phyloP scores from a whole-genome alignment of 1,140 invertebrate species.

The Leptopilina boulardi region DNA sequence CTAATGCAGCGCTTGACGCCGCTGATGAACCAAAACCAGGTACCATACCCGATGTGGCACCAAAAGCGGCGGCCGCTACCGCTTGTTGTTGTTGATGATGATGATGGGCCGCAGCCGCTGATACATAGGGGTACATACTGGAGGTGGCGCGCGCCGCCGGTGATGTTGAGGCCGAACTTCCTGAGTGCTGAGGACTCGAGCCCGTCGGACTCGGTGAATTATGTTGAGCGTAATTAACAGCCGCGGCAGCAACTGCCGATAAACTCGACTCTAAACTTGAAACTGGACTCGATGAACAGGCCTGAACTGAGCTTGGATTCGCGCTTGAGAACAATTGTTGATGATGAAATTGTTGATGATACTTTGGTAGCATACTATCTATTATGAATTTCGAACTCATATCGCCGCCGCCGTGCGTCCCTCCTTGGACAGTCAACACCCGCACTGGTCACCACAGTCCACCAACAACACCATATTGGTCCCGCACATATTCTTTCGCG shows the following conservation, averaged over 20 bases:
- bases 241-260: conserved; percentile 73
- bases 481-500: conserved; percentile 55
- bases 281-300: conserved; percentile 70
- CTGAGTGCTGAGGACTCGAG: conserved; percentile 74
- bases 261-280: conserved; percentile 58
- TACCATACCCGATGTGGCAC: conserved; percentile 82
- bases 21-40: conserved; percentile 80
- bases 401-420: conserved; percentile 68
- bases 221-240: conserved; percentile 75
- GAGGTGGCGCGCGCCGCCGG: conserved; percentile 78
- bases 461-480: conserved; percentile 48
- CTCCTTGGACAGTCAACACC: conserved; percentile 62
- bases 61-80: conserved; percentile 82
- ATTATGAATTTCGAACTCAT: conserved; percentile 98
- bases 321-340: conserved; percentile 79
- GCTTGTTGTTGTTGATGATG: conserved; percentile 83
- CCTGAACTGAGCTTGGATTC: conserved; percentile 73
- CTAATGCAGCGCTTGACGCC: conserved; percentile 77
- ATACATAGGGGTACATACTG: conserved; percentile 83
- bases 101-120: conserved; percentile 82
- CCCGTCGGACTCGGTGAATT: conserved; percentile 73
- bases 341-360: conserved; percentile 88
- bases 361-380: conserved; percentile 97
- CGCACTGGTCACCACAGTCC: conserved; percentile 53
- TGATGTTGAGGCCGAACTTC: conserved; percentile 75